phyloP scores from a whole-genome alignment of 1,140 invertebrate genomes.

The Thaumetopoea pityocampa region DNA sequence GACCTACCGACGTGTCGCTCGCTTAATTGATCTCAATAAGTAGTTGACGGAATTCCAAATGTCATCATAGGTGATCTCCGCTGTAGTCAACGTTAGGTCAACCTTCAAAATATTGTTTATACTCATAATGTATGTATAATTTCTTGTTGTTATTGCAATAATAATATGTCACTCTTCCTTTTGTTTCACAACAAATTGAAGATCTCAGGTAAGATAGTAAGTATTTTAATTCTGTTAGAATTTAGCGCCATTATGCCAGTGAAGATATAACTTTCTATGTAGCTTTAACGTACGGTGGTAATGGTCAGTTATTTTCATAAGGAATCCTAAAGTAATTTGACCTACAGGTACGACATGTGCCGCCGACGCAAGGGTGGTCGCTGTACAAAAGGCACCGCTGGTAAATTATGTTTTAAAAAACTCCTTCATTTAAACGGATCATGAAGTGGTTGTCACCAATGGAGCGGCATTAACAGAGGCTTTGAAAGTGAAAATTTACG shows the following conservation, averaged over 20 bases:
- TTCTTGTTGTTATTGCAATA: too few relatives aligned
- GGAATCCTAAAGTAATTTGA: conserved; percentile 58
- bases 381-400: conserved; percentile 97
- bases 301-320: conserved; percentile 30
- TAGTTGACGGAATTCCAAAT: too few relatives aligned
- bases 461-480: conserved; percentile 61
- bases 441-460: conserved; percentile 45
- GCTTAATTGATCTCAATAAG: too few relatives aligned
- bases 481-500: conserved; percentile 60
- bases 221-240: conserved; percentile 26
- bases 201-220: conserved; percentile 36
- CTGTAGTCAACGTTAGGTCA: too few relatives aligned
- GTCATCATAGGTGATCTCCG: too few relatives aligned
- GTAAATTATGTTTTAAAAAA: conserved; percentile 79
- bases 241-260: conserved; percentile 65
- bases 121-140: too few relatives aligned
- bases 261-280: too few relatives aligned
- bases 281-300: conserved; percentile 15
- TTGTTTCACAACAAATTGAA: conserved; percentile 9
- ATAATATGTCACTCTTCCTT: conserved; percentile 7
- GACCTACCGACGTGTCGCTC: too few relatives aligned
- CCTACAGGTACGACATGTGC: conserved; percentile 96
- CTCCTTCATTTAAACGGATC: conserved; percentile 41
- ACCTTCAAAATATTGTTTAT: too few relatives aligned
- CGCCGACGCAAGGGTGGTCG: conserved; percentile 94